Percentiles rank a stretch among this genome's conserved stretches.
Evolutionary conservation across 2,888 invertebrate genomes (phyloP).

Genomic region (Diarsia mendica): DNA sequence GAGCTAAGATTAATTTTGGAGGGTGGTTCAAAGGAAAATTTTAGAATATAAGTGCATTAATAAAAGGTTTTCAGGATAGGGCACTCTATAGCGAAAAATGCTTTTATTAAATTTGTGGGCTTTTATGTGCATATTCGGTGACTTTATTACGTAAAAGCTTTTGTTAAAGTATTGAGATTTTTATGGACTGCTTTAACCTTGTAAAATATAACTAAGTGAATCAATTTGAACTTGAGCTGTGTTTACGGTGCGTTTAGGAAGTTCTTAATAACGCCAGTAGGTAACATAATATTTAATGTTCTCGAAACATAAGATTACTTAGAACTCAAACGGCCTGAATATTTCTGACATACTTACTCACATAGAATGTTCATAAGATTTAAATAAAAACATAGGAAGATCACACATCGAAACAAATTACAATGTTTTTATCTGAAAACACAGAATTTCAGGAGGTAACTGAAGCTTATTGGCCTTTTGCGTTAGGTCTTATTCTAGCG

Average conservation of each 20-base stretch:
- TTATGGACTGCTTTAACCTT: conserved; percentile 71
- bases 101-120: conserved; percentile 88
- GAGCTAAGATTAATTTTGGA: conserved; percentile 88
- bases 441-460: background rate
- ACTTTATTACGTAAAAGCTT: conserved; percentile 85
- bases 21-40: conserved; percentile 88
- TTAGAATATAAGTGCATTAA: conserved; percentile 89
- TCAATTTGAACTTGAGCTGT: conserved; percentile 47
- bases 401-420: background rate
- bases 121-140: conserved; percentile 84
- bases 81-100: conserved; percentile 85
- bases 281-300: background rate
- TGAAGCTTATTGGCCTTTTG: background rate
- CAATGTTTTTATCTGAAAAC: background rate
- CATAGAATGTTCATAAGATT: background rate
- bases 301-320: background rate
- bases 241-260: conserved; percentile 4
- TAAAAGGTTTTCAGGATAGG: conserved; percentile 85
- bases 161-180: conserved; percentile 76
- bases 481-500: background rate
- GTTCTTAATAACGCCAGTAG: background rate
- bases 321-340: background rate
- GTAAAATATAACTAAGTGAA: conserved; percentile 59
- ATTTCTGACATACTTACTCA: background rate
- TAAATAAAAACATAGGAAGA: background rate